Conservation (phyloP, 2,888 invertebrate species). For the Harpalus rubripes region DNA sequence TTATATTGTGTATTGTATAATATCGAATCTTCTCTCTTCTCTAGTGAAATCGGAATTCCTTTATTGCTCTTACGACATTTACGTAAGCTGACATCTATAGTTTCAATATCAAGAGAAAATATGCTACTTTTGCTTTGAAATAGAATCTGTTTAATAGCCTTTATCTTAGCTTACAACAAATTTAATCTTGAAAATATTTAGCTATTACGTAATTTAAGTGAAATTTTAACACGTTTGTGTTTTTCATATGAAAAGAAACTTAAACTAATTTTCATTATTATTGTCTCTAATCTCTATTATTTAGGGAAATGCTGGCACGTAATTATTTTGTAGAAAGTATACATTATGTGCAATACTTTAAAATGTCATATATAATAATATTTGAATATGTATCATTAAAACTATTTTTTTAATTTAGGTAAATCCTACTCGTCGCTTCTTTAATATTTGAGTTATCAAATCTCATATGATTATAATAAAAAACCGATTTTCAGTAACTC, state of each 20-base stretch:
- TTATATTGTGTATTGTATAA: conserved; percentile 39
- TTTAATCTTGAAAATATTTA: too few species aligned
- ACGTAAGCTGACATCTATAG: conserved; percentile 19
- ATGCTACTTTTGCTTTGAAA: conserved; percentile 1
- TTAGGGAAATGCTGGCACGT: neutral
- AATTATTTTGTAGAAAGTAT: conserved; percentile 2
- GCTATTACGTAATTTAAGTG: too few species aligned
- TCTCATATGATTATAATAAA: too few species aligned
- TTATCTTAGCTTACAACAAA: neutral
- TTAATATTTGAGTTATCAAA: too few species aligned
- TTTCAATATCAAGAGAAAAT: conserved; percentile 24
- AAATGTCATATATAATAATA: conserved; percentile 1
- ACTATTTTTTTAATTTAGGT: neutral
- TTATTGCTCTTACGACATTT: conserved; percentile 33
- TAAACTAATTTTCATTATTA: neutral
- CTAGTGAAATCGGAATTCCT: conserved; percentile 37
- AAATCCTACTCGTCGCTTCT: too few species aligned
- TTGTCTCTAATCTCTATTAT: too few species aligned
- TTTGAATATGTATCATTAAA: neutral
- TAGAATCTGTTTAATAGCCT: neutral
- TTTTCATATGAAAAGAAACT: neutral
- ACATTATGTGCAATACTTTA: neutral
- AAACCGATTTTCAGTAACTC: neutral
- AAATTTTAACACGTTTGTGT: neutral
- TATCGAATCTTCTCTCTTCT: conserved; percentile 12